Evolutionary conservation across 2,797 vertebrate species (phyloP), one percentile per base, ranked within the genome.

Genomic region (Picus viridis): DNA sequence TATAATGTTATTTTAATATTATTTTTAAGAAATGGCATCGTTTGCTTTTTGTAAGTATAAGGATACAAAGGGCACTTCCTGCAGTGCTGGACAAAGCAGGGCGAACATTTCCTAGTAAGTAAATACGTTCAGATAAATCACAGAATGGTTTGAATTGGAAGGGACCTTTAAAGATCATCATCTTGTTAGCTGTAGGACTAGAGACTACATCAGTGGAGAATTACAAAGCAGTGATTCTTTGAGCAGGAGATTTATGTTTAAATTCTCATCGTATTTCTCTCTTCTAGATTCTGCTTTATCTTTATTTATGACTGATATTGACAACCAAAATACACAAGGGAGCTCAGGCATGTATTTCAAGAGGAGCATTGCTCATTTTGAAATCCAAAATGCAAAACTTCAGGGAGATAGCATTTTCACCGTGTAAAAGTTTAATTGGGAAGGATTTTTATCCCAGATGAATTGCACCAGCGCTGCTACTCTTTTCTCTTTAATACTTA

Each of bases 271-370:
- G 0, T 73, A 86, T 88, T 68, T 71, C 79, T 93, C 30, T 85
- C 32, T 32, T 92, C 76, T 91, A 72, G 65, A 90, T 74, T 90
- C 53, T 86, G 82, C 84, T 92, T 96, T 87, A 92, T 96, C 86
- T 97, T 95, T 96, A 96, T 97, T 93, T 94, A 78, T 93, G 90
- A 91, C 88, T 94, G 82, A 78, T 92, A 81, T 10, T 95, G 93
- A 95, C 83, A 94, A 92, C 57, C 26, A 53, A 83, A 93, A 94
- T 72, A 78, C 51, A 74, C 19, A 22, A 45, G 45, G 18, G 62
- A 81, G n/a, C 53, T 87, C 2, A 1, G 73, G 22, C 1, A 0
- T 70, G 20, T 86, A 54, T 92, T 95, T 95, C 63, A 61, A 72
- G 36, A 84, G n/a, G 58, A 91, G 26, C 26, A 4, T 51, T 24